phyloP scores from a whole-genome alignment of 2,113 vertebrate species.

The Pedetes capensis region DNA sequence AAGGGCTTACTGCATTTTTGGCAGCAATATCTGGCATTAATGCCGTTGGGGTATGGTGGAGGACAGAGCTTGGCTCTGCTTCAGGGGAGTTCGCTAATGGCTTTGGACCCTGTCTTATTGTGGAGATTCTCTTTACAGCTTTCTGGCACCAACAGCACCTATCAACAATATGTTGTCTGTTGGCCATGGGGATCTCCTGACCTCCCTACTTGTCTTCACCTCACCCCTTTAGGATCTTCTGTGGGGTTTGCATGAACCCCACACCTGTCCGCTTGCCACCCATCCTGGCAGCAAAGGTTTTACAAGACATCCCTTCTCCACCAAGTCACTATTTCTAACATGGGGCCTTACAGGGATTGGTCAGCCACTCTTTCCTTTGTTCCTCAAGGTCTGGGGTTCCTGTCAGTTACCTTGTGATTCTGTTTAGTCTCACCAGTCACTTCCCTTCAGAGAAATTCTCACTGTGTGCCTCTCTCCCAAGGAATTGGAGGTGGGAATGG shows the following conservation, averaged over 20 bases:
- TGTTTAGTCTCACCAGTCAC: background rate
- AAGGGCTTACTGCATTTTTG: background rate
- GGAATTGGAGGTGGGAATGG: background rate
- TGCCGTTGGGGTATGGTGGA: background rate
- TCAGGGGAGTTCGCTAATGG: too few relatives aligned
- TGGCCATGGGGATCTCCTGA: background rate
- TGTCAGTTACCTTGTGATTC: background rate
- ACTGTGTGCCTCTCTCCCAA: rapidly evolving
- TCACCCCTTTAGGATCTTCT: background rate
- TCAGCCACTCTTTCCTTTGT: background rate
- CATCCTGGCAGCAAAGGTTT: background rate
- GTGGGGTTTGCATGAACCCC: background rate
- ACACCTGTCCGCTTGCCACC: background rate
- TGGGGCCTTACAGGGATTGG: background rate
- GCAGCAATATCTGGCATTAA: background rate
- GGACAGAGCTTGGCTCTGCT: background rate
- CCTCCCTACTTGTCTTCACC: background rate
- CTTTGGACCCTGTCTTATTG: background rate
- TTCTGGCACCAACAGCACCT: too few relatives aligned
- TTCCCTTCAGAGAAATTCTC: background rate
- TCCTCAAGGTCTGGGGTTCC: background rate
- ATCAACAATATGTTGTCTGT: background rate
- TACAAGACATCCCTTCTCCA: too few relatives aligned
- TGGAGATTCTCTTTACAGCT: background rate
- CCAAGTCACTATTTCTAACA: background rate